Conservation (phyloP, 2,888 invertebrate genomes). For the Drosophila nr. fundita region DNA sequence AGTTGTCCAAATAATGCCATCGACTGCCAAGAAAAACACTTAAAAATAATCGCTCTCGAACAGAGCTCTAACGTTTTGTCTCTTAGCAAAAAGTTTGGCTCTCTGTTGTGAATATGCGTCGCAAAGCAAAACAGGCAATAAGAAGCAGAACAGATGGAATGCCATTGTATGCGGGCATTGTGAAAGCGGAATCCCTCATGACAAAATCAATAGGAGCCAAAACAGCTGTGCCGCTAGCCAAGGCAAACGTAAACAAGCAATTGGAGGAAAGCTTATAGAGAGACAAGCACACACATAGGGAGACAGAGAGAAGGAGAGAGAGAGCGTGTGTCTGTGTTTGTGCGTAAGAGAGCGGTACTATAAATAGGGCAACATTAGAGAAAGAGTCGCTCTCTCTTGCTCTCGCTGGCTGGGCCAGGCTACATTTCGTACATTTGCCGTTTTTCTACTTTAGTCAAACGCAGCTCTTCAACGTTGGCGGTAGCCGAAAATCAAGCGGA, state of each 20-base stretch:
- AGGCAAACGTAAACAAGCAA: conserved; percentile 63
- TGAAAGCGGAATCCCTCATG: conserved; percentile 48
- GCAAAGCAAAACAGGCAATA: conserved; percentile 51
- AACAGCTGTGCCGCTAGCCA: conserved; percentile 49
- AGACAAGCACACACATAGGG: not conserved
- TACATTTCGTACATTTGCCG: conserved; percentile 42
- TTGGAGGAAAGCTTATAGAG: not conserved
- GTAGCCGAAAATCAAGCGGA: conserved; percentile 62
- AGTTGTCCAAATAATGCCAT: conserved; percentile 9
- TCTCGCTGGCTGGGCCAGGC: conserved; percentile 18
- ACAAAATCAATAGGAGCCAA: conserved; percentile 67
- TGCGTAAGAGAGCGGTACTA: conserved; percentile 29
- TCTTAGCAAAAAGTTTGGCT: conserved; percentile 7
- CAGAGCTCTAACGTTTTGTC: not conserved
- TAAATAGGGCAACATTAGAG: conserved; percentile 46
- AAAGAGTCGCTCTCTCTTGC: not conserved
- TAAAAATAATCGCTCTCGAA: not conserved
- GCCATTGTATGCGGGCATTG: conserved; percentile 10
- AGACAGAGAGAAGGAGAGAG: conserved; percentile 2
- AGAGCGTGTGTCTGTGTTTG: not conserved
- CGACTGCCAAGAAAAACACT: conserved; percentile 13
- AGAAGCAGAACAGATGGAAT: conserved; percentile 28
- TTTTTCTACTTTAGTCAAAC: conserved; percentile 69
- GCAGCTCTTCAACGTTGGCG: conserved; percentile 81
- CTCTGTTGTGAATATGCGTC: conserved; percentile 73